phyloP scores from a whole-genome alignment of 2,113 vertebrate species.

The Nannobrachium achirus region DNA sequence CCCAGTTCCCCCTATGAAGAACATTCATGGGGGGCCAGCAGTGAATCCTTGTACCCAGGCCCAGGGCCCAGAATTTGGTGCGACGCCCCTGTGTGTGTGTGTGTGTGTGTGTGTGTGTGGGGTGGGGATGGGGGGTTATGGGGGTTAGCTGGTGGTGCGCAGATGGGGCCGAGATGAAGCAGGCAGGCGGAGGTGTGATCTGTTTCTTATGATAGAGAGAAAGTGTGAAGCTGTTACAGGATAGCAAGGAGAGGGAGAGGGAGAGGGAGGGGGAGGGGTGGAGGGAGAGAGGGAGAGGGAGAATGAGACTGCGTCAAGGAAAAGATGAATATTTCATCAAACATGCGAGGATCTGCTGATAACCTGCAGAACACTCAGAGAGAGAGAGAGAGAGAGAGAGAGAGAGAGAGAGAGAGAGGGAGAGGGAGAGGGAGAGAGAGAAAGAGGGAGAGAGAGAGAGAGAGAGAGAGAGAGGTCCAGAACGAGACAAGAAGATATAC shows the following conservation, averaged over 20 bases:
- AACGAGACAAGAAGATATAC: too few species aligned
- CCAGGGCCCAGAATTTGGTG: too few species aligned
- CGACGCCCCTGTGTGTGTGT: background rate
- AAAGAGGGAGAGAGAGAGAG: background rate
- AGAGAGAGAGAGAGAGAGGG: conserved; percentile 1
- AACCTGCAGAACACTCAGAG: conserved; percentile 8
- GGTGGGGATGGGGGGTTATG: background rate
- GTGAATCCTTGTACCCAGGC: too few species aligned
- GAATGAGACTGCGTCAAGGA: conserved; percentile 33
- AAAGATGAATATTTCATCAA: conserved; percentile 64
- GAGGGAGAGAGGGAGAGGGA: conserved; percentile 13
- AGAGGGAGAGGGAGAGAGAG: background rate
- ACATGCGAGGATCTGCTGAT: conserved; percentile 28
- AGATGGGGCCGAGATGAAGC: conserved; percentile 33
- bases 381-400: conserved; percentile 10
- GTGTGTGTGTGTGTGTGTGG: background rate
- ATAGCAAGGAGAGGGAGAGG: background rate
- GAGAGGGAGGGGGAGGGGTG: conserved; percentile 27
- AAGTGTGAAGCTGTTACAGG: background rate
- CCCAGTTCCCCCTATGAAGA: too few species aligned
- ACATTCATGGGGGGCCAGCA: too few species aligned
- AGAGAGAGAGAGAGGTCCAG: background rate
- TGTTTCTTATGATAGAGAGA: conserved; percentile 45
- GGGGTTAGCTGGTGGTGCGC: conserved; percentile 4
- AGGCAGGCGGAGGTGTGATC: conserved; percentile 37